Evolutionary conservation across 37 sponge, comb jelly and placozoan genomes (phyloP), one percentile per base, ranked within the genome.

Genomic region (Corticium candelabrum): DNA sequence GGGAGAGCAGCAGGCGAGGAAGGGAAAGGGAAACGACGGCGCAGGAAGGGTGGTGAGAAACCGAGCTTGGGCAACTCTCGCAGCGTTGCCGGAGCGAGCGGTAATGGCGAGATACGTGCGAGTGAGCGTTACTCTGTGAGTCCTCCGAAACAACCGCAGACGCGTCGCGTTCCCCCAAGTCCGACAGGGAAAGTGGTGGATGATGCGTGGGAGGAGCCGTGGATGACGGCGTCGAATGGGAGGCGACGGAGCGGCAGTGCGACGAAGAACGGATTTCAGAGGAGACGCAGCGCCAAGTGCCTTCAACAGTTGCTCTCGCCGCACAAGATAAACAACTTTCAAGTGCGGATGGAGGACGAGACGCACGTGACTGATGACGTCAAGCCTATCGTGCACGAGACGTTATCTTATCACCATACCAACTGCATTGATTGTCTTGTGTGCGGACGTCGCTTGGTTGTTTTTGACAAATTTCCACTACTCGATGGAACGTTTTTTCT

Each of bases 401-500:
- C 84, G 32, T 81, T 94, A 0, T 88, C 91, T 3, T 85, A 75
- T 37, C 85, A 86, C 39, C 88, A 76, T 35, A 76, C 84, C n/a
- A 85, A 79, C 80, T 71, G 37, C n/a, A 86, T 93, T 30, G 40
- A 72, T 1, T 96, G 97, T 38, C 85, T 90, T 2, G 85, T 93
- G 39, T 96, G 97, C 67, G 56, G 68, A 2, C 35, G 68, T 4
- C 74, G 77, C 34, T 74, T 96, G 35, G 67, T 82, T 1, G 97
- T 96, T 50, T 96, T 89, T 69, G 94, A 96, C 70, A 84, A 91
- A 79, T 94, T 85, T 67, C 95, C 95, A 2, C 82, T 94, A 31
- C 74, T 94, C 34, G 87, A 94, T 80, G 95, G 95, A 4, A 88
- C 91, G 1, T 86, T 94, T 80, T 94, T 78, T 76, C 87, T 90